phyloP scores from a whole-genome alignment of 2,113 vertebrate species.

The Mustelus asterias region DNA sequence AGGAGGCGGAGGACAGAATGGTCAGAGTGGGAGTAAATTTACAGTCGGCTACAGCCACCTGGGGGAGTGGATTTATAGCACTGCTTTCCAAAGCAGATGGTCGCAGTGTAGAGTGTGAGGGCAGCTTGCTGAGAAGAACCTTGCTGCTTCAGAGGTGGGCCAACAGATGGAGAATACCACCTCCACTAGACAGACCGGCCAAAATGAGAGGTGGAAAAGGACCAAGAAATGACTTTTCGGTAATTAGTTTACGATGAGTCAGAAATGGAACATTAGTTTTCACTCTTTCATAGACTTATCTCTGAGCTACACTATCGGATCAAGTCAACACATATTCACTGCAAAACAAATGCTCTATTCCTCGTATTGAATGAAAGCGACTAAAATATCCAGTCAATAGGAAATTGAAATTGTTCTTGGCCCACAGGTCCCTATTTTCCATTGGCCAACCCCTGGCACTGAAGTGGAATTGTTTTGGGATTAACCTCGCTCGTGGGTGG shows the following conservation, averaged over 20 bases:
- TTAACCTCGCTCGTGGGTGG: background rate
- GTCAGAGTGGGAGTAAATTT: background rate
- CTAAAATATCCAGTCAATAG: background rate
- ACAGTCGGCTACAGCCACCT: background rate
- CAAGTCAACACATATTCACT: background rate
- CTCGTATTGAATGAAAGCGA: background rate
- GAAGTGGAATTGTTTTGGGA: background rate
- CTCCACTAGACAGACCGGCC: background rate
- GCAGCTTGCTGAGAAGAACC: background rate
- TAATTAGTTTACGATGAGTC: background rate
- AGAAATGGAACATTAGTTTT: background rate
- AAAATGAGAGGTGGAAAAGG: background rate
- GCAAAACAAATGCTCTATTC: background rate
- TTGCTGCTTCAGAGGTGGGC: too few species aligned
- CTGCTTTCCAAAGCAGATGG: background rate
- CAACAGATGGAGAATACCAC: constrained; percentile 17
- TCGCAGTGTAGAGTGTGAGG: background rate
- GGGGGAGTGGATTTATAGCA: background rate
- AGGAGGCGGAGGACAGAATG: background rate
- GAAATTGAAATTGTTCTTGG: background rate
- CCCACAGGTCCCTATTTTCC: background rate
- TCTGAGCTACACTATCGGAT: background rate
- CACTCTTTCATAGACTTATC: background rate
- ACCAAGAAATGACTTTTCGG: background rate
- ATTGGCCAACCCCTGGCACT: background rate